Evolutionary conservation across 37 sponge, comb jelly and placozoan species (phyloP).

Genomic region (Amphimedon queenslandica): DNA sequence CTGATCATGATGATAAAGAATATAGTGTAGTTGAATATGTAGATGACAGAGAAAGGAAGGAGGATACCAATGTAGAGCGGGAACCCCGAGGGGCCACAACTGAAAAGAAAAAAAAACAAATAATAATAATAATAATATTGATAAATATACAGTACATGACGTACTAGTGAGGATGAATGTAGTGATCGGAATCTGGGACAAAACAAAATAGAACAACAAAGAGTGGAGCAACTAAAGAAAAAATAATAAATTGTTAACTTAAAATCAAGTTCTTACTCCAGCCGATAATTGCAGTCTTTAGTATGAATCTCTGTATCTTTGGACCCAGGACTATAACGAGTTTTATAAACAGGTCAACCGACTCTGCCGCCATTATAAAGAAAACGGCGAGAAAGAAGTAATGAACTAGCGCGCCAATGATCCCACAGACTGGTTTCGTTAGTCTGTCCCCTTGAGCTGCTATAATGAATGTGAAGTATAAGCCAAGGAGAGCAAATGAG

Average conservation of each 20-base stretch:
- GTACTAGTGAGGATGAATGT: conserved; percentile 1
- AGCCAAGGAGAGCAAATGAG: conserved; percentile 26
- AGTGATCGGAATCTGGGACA: conserved; percentile 7
- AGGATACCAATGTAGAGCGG: conserved; percentile 17
- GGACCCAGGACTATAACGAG: conserved; percentile 36
- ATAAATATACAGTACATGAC: neutral
- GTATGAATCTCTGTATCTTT: conserved; percentile 10
- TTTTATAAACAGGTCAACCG: conserved; percentile 29
- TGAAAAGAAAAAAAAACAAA: neutral
- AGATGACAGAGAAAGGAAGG: neutral
- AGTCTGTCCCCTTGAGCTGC: neutral
- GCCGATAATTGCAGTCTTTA: conserved; percentile 13
- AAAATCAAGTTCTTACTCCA: conserved; percentile 34
- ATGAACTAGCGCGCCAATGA: conserved; percentile 28
- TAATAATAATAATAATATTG: conserved; percentile 1
- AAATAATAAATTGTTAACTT: neutral
- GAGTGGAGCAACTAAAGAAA: conserved; percentile 12
- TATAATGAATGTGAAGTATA: conserved; percentile 32
- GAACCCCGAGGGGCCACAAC: conserved; percentile 8
- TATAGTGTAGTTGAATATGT: conserved; percentile 20
- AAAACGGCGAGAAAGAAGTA: conserved; percentile 49
- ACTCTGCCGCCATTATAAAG: conserved; percentile 41
- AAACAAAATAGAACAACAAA: conserved; percentile 8
- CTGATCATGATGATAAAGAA: conserved; percentile 16
- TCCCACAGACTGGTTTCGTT: conserved; percentile 5